These are phyloP conservation scores for Choreutis nemorana DNA, from an alignment of 2,888 invertebrate species.

Conservation along the genomic window DNA sequence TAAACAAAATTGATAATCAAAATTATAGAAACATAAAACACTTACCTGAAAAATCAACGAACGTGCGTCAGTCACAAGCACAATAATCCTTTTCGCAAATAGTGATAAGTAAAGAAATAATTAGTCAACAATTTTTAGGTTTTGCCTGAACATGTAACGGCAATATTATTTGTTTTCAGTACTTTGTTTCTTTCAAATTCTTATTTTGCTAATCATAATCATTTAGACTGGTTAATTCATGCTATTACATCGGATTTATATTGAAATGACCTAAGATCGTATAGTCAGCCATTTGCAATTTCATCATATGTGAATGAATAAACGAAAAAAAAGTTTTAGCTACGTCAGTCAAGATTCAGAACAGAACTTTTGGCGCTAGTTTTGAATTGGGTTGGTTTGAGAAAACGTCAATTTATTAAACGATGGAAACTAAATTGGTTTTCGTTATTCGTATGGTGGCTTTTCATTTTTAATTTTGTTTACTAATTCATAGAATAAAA, in stretches of 20 bases:
- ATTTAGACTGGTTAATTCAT: conserved; percentile 69
- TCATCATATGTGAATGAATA: conserved; percentile 29
- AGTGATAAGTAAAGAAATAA: conserved; percentile 7
- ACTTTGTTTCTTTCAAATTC: conserved; percentile 42
- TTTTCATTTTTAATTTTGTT: no score
- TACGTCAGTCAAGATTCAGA: no score
- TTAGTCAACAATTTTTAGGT: conserved; percentile 7
- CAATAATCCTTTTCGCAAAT: conserved; percentile 28
- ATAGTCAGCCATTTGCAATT: conserved; percentile 66
- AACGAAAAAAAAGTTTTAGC: no score
- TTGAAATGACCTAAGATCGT: conserved; percentile 47
- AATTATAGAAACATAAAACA: conserved; percentile 24
- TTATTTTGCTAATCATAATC: conserved; percentile 66
- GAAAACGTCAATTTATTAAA: no score
- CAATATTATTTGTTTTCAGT: conserved; percentile 42
- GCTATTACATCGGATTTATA: conserved; percentile 65
- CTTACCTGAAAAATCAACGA: conserved; percentile 48
- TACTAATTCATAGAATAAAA: no score
- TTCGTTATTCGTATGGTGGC: no score
- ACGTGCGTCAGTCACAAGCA: conserved; percentile 42
- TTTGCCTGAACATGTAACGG: conserved; percentile 19
- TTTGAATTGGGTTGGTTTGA: no score
- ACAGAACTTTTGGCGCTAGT: no score
- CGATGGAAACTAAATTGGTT: no score
- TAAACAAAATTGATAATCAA: conserved; percentile 11